These are phyloP conservation scores for Globicephala melas DNA, from an alignment of 2,113 vertebrate species.

Conservation along the genomic window DNA sequence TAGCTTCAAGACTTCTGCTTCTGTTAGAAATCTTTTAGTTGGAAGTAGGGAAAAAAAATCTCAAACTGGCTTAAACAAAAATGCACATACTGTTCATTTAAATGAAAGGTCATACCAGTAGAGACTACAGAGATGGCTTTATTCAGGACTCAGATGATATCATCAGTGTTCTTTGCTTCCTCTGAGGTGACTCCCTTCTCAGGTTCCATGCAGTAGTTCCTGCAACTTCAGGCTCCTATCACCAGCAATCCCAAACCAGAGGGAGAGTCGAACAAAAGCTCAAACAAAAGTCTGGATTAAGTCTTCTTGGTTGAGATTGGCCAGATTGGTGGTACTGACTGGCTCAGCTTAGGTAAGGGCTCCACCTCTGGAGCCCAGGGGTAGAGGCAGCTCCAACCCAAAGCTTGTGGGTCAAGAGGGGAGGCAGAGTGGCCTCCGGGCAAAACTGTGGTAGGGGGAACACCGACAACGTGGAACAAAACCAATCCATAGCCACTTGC, in stretches of 20 bases:
- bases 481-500: not conserved
- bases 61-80: not conserved
- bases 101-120: not conserved
- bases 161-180: not conserved
- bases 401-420: not conserved
- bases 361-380: not conserved
- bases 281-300: not conserved
- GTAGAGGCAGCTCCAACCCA: not conserved
- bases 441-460: not conserved
- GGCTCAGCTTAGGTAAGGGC: not conserved
- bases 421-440: not conserved
- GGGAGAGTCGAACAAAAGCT: not conserved
- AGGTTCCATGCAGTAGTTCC: not conserved
- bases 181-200: not conserved
- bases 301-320: not conserved
- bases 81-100: not conserved
- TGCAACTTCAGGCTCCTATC: not conserved
- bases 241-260: not conserved
- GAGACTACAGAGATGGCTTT: not conserved
- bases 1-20: not conserved
- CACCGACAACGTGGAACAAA: not conserved
- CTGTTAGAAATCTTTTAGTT: not conserved
- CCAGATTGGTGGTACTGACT: not conserved
- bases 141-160: not conserved
- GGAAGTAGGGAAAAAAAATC: not conserved